Conservation (phyloP, 1,140 invertebrate species). For the Yoshiicerus persimilis region DNA sequence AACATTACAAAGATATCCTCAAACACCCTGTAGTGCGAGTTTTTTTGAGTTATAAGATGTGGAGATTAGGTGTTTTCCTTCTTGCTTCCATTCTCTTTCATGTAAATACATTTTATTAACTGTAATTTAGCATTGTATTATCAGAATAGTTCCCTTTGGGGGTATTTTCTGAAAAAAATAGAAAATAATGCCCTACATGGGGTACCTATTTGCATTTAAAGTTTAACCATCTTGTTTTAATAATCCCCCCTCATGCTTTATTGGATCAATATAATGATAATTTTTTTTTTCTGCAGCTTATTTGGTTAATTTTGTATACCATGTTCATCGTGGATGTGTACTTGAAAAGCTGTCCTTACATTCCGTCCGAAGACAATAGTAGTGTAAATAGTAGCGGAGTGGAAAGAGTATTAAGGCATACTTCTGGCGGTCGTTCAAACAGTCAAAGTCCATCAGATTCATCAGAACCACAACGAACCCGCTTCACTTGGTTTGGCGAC, state of each 20-base stretch:
- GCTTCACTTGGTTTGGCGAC: slow-evolving; percentile 30
- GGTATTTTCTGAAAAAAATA: too few relatives aligned
- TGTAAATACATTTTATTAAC: too few relatives aligned
- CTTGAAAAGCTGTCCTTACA: slow-evolving; percentile 35
- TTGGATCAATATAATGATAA: not conserved
- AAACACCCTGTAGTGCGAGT: slow-evolving; percentile 79
- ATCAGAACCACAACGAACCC: not conserved
- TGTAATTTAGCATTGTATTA: too few relatives aligned
- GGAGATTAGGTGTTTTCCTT: slow-evolving; percentile 77
- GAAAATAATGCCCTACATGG: too few relatives aligned
- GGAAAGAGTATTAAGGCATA: not conserved
- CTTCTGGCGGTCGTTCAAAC: not conserved
- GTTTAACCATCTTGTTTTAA: too few relatives aligned
- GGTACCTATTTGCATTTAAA: too few relatives aligned
- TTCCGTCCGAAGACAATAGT: not conserved
- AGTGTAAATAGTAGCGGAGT: not conserved
- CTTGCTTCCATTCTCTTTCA: slow-evolving; percentile 55
- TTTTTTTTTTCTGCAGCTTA: slow-evolving; percentile 10
- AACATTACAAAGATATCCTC: slow-evolving; percentile 66
- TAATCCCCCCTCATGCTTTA: too few relatives aligned
- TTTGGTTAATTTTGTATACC: slow-evolving; percentile 39
- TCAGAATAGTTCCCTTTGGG: too few relatives aligned
- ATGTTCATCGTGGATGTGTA: slow-evolving; percentile 34
- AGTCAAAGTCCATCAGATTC: not conserved
- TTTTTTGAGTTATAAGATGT: slow-evolving; percentile 82